Evolutionary conservation across 2,888 invertebrate species (phyloP), one percentile per base, ranked within the genome.

Genomic region (Frankliniella intonsa): DNA sequence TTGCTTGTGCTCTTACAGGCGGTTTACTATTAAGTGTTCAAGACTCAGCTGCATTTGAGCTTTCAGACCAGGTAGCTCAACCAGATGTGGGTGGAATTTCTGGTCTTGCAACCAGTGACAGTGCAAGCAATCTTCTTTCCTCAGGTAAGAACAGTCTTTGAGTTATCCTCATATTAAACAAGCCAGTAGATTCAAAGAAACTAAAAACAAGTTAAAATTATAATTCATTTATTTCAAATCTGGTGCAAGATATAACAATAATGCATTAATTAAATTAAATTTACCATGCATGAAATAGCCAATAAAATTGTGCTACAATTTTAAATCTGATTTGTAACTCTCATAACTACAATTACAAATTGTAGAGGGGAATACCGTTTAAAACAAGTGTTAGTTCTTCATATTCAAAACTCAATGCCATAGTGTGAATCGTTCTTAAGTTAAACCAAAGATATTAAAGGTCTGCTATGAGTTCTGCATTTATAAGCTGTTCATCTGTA

Each of bases 1-100:
- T 49, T 22, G 5, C 49, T 81, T 62, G 49, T 25, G n/a, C 17
- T 69, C 80, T 83, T 81, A 14, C 81, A 86, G 95, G 95, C 80
- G 95, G 94, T 11, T 89, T 95, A 80, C 89, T 95, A 86, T 88
- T 95, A 81, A 92, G 93, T 84, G 94, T 95, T 7, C 94, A 94
- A 87, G 95, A 95, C 87, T 92, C 94, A 12, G 93, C 95, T 0
- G 90, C 92, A 80, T 93, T 92, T 86, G 95, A 95, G 88, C 93
- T 92, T 87, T 90, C 91, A 80, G 92, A 94, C 86, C 90, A 91
- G 87, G 88, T 92, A 76, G 90, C 90, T 81, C 90, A 90, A 86
- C 88, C 89, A 83, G 91, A 91, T 84, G 84, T 50, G 25, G 83
- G 49, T 22, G 84, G 84, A 25, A 85, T 85, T 50, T 86, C 88